Percentiles rank a stretch among this genome's conserved stretches.
Conservation (phyloP, 2,888 invertebrate genomes). For the Nowickia ferox region DNA sequence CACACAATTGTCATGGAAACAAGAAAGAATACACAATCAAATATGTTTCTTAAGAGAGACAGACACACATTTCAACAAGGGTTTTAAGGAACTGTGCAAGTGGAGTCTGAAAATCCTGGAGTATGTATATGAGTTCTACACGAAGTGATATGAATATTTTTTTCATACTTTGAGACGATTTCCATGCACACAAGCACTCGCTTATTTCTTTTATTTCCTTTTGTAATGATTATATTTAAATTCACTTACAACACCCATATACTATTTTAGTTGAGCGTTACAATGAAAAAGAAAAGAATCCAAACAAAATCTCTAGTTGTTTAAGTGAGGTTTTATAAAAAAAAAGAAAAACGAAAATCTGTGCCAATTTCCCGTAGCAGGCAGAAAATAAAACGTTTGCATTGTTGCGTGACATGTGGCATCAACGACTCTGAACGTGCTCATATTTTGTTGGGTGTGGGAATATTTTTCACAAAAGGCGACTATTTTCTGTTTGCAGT, state of each 20-base stretch:
- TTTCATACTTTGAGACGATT: background rate
- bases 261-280: constrained; percentile 1
- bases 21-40: background rate
- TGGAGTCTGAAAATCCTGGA: background rate
- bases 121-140: background rate
- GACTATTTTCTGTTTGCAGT: constrained; percentile 2
- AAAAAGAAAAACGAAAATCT: constrained; percentile 24
- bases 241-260: constrained; percentile 7
- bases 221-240: constrained; percentile 45
- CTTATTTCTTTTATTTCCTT: constrained; percentile 5
- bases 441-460: constrained; percentile 76
- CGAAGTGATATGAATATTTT: background rate
- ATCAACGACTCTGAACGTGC: constrained; percentile 59
- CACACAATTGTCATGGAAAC: background rate
- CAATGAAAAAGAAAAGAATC: constrained; percentile 11
- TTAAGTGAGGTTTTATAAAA: constrained; percentile 12
- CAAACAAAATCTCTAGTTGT: constrained; percentile 14
- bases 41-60: background rate
- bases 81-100: background rate
- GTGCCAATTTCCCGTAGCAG: constrained; percentile 8
- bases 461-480: constrained; percentile 49
- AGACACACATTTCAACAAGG: background rate
- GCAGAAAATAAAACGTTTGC: constrained; percentile 38
- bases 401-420: constrained; percentile 72
- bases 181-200: constrained; percentile 6